Evolutionary conservation across 2,113 vertebrate genomes (phyloP).

Genomic region (Pycnonotus jocosus): DNA sequence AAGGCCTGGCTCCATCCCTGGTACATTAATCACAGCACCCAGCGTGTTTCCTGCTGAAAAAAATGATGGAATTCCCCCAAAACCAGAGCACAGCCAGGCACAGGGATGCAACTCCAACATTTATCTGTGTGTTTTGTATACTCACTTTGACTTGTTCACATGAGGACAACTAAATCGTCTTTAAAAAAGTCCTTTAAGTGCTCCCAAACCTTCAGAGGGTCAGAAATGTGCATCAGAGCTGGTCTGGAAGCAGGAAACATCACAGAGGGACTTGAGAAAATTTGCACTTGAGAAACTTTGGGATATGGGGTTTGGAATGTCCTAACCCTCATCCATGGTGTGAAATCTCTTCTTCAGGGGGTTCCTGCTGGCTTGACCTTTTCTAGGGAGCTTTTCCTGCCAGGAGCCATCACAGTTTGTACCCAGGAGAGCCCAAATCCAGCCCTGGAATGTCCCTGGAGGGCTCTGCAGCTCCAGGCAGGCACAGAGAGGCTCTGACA

Average conservation of each 20-base stretch:
- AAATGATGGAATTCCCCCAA: neutral
- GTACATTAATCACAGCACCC: neutral
- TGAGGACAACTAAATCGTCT: neutral
- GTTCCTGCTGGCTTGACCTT: neutral
- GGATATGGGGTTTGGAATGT: neutral
- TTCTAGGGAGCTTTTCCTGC: neutral
- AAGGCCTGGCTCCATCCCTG: neutral
- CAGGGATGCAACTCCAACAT: neutral
- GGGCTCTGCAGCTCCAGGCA: neutral
- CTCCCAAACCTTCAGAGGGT: neutral
- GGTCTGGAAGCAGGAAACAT: neutral
- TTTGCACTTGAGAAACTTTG: neutral
- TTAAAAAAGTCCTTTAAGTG: neutral
- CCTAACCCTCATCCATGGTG: neutral
- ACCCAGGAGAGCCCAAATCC: neutral
- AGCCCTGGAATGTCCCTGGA: neutral
- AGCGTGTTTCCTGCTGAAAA: neutral
- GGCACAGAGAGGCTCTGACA: neutral
- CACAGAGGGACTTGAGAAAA: neutral
- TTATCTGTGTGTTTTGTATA: neutral
- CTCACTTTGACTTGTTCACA: accelerated
- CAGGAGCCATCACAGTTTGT: neutral
- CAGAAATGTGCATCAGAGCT: neutral
- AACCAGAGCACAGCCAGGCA: neutral
- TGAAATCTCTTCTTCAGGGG: neutral